Base-by-base conservation (phyloP, 2,888 invertebrate genomes). In the Sericinus montela region DNA sequence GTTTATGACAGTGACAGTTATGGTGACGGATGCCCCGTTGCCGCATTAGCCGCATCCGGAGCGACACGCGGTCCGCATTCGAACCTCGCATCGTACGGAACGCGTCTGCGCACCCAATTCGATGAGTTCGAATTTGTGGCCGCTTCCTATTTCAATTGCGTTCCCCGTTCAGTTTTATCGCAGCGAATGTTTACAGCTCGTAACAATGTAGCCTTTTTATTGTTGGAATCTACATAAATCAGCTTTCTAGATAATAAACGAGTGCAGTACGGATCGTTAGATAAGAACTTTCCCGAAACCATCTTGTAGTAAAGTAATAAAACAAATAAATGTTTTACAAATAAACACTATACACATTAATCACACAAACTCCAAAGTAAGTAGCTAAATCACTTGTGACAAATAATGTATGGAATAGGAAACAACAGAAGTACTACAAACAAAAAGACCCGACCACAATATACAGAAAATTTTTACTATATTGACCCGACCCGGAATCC, bases 11-110 rank as follows among this genome's bases (percentile, higher is more conserved):
- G 48, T 48, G 40, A 47, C 55, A 48, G 52, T 54, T 60, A 60
- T 59, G 58, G 71, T 67, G 64, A 56, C 79, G 80, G 79, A 80
- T 74, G 75, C 73, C n/a, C 75, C 60, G 78, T 77, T 76, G 72
- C 77, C 79, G 72, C 75, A 80, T 80, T 80, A 77, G 75, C 56
- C 55, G 65, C 65, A 72, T 86, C 85, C 84, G 79, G 80, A 30
- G 36, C 41, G 45, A 36, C 66, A 68, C 60, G 41, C 50, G 50
- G 45, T 19, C 69, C 67, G 70, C 65, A 63, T 52, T 53, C 56
- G 54, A 59, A 76, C 80, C 70, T 64, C 67, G 73, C 56, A 62
- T 50, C 52, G 67, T 67, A 66, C 67, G 71, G 69, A 73, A 75
- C 75, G 72, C 72, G 69, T 68, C 67, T 70, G 67, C 58, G 72